Conservation (phyloP, 2,113 vertebrate species). For the Monarcha castaneiventris region DNA sequence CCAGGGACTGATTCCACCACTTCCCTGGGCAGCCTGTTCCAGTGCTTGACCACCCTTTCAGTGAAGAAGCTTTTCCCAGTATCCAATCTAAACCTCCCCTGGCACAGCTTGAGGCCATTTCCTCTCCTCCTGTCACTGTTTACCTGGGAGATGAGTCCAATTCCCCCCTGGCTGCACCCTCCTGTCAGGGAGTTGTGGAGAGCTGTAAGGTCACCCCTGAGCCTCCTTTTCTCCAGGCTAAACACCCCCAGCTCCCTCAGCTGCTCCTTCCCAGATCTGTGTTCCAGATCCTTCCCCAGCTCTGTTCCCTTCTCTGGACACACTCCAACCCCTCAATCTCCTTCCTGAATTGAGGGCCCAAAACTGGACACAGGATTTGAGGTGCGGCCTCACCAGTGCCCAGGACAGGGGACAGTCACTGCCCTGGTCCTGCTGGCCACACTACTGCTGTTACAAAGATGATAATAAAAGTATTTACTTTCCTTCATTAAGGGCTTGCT, state of each 20-base stretch:
- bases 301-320: neutral
- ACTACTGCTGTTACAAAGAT: neutral
- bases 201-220: neutral
- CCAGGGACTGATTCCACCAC: neutral
- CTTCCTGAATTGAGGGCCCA: neutral
- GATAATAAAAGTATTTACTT: neutral
- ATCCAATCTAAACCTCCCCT: too few relatives aligned
- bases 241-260: neutral
- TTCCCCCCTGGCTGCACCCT: fast-evolving
- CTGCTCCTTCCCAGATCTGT: neutral
- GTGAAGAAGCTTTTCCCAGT: neutral
- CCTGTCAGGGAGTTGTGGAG: neutral
- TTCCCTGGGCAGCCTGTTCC: neutral
- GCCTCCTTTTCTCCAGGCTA: neutral
- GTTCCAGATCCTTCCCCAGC: neutral
- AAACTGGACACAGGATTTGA: fast-evolving
- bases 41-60: neutral
- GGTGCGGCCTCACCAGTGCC: neutral
- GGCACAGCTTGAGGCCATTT: neutral
- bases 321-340: fast-evolving
- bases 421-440: neutral
- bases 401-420: neutral
- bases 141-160: neutral
- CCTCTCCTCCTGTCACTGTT: neutral
- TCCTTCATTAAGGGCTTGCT: neutral